Evolutionary conservation across 2,888 invertebrate genomes (phyloP).

Genomic region (Eumacrocentrus americanus): DNA sequence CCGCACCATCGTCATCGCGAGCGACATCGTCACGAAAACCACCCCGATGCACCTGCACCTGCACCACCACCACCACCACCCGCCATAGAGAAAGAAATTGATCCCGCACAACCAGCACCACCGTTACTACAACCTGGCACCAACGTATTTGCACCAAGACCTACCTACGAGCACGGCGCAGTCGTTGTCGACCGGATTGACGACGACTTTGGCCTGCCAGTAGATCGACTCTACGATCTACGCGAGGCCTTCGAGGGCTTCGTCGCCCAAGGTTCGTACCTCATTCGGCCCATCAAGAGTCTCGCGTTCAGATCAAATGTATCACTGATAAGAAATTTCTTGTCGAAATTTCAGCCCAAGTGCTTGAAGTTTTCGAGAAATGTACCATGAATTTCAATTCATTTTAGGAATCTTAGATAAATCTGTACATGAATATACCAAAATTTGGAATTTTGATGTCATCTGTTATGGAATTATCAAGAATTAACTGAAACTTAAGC

Average conservation of each 20-base stretch:
- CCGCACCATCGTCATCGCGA: conserved; percentile 41
- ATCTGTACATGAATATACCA: no score
- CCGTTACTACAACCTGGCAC: conserved; percentile 42
- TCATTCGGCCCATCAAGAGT: no score
- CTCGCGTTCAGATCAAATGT: no score
- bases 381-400: no score
- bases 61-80: conserved; percentile 49
- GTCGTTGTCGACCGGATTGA: conserved; percentile 64
- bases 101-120: conserved; percentile 40
- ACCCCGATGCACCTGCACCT: conserved; percentile 36
- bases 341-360: no score
- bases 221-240: conserved; percentile 69
- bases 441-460: no score
- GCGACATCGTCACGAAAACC: conserved; percentile 34
- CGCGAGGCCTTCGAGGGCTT: conserved; percentile 70
- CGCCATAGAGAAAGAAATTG: conserved; percentile 55
- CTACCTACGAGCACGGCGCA: conserved; percentile 59
- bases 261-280: conserved; percentile 69
- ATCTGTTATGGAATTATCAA: no score
- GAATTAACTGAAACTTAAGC: no score
- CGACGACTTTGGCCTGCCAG: conserved; percentile 62
- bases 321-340: no score
- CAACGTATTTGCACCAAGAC: conserved; percentile 58
- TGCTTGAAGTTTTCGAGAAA: no score
- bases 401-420: no score